Conservation (phyloP, 2,797 vertebrate species). For the Pseudomugil tenellus region DNA sequence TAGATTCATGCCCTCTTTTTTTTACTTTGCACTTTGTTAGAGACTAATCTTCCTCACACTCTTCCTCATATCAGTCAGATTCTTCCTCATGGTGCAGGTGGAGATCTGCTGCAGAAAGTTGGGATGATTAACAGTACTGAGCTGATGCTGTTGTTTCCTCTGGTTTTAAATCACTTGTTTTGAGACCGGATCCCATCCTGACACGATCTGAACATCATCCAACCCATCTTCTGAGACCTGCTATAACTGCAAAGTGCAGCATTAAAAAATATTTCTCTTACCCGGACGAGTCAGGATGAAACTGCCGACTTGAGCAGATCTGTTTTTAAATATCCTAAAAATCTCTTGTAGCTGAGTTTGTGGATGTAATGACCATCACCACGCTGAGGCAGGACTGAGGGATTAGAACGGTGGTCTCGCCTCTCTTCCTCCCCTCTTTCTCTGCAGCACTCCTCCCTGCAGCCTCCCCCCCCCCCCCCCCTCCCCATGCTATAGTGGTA, state of each 20-base stretch:
- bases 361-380: conserved; percentile 41
- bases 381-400: conserved; percentile 35
- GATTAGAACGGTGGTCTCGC: conserved; percentile 54
- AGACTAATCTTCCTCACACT: neutral
- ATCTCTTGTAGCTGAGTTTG: conserved; percentile 15
- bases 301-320: conserved; percentile 23
- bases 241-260: neutral
- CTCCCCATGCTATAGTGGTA: too few relatives aligned
- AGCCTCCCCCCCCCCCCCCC: conserved; percentile 30
- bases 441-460: conserved; percentile 65
- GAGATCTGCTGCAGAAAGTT: conserved; percentile 19
- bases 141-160: neutral
- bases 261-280: conserved; percentile 55
- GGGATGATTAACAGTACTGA: neutral
- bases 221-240: neutral
- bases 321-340: neutral
- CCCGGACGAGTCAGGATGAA: conserved; percentile 51
- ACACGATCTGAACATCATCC: neutral
- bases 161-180: neutral
- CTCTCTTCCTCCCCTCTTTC: conserved; percentile 18
- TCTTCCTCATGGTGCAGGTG: neutral
- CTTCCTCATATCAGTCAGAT: neutral
- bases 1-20: conserved; percentile 26
- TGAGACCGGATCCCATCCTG: neutral
- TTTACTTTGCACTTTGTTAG: conserved; percentile 25